A percentile compares a stretch with the other conserved stretches of the same genome.
Evolutionary conservation across 2,888 invertebrate genomes (phyloP).

Genomic region (Theodoxus fluviatilis): DNA sequence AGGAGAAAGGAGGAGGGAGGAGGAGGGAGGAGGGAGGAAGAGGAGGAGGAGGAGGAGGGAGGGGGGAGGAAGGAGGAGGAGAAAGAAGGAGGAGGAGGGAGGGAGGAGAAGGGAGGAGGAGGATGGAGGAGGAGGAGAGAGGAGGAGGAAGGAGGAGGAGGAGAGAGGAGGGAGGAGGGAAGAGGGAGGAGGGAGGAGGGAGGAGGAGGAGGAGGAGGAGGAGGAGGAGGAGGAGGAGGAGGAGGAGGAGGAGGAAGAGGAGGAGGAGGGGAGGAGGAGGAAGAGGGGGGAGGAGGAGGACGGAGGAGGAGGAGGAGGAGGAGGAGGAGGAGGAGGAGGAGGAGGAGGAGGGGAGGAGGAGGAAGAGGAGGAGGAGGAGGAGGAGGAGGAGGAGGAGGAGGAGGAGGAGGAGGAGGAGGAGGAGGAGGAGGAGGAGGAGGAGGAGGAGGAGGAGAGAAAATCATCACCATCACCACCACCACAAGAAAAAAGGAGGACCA

Average conservation of each 20-base stretch:
- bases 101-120: neutral
- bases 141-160: neutral
- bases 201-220: neutral
- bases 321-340: neutral
- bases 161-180: neutral
- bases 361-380: neutral
- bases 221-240: neutral
- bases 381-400: slow-evolving; percentile 1
- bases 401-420: neutral
- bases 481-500: too few relatives aligned
- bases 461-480: too few relatives aligned
- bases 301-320: neutral
- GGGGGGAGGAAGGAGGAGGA: neutral
- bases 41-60: neutral
- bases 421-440: neutral
- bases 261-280: neutral
- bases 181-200: neutral
- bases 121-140: neutral
- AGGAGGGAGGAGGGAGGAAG: neutral
- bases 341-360: neutral
- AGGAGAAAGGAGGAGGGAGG: neutral
- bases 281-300: neutral
- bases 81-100: neutral
- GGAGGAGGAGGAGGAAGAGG: neutral
- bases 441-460: slow-evolving; percentile 9